phyloP scores from a whole-genome alignment of 2,113 vertebrate genomes.

The Girardinichthys multiradiatus region DNA sequence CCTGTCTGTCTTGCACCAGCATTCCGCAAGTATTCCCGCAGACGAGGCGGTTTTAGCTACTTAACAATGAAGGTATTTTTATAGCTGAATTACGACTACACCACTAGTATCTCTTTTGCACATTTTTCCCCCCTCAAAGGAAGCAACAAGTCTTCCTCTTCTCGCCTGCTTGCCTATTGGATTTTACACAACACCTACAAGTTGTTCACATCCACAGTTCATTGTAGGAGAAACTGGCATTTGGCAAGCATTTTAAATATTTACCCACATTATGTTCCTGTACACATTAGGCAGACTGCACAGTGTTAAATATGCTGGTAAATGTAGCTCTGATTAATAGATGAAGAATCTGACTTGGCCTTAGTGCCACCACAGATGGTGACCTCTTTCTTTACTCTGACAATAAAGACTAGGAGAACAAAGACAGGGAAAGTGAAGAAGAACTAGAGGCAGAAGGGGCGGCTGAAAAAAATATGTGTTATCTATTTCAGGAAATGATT shows the following conservation, averaged over 20 bases:
- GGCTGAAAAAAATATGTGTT: background rate
- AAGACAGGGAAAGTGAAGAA: conserved; percentile 8
- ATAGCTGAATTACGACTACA: background rate
- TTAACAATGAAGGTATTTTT: background rate
- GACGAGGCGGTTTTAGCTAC: background rate
- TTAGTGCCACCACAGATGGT: conserved; percentile 70
- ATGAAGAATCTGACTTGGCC: conserved; percentile 60
- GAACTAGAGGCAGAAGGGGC: background rate
- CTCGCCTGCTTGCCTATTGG: conserved; percentile 29
- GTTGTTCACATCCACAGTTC: conserved; percentile 49
- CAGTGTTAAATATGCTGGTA: conserved; percentile 31
- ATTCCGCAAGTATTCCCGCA: too few species aligned
- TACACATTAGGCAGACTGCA: conserved; percentile 27
- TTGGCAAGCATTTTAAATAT: conserved; percentile 57
- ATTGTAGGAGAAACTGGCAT: conserved; percentile 27
- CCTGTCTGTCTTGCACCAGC: too few species aligned
- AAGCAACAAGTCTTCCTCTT: conserved; percentile 1
- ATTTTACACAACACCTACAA: conserved; percentile 45
- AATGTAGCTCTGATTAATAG: conserved; percentile 63
- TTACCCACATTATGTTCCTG: conserved; percentile 52
- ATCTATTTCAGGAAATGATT: background rate
- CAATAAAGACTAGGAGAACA: conserved; percentile 1
- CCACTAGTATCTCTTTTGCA: background rate
- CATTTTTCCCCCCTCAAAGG: background rate
- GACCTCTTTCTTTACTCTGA: conserved; percentile 62